phyloP scores from a whole-genome alignment of 2,888 invertebrate species.

The Stomorhina lunata region DNA sequence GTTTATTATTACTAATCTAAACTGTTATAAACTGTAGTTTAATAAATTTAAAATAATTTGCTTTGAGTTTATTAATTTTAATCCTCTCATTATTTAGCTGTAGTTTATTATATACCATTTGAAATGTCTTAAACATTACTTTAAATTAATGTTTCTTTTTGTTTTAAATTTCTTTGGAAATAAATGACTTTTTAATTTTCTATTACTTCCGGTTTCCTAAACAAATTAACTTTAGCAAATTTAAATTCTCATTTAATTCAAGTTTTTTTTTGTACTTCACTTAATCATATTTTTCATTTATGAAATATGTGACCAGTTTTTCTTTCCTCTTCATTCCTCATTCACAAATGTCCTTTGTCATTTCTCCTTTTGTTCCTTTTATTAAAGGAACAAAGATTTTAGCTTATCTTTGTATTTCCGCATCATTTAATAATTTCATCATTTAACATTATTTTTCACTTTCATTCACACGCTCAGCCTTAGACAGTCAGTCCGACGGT shows the following conservation, averaged over 20 bases:
- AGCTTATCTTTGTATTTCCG: conserved; percentile 77
- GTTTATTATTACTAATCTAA: conserved; percentile 24
- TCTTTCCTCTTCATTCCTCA: background rate
- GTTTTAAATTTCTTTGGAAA: background rate
- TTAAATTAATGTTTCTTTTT: conserved; percentile 9
- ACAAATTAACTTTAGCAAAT: background rate
- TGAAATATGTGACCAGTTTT: conserved; percentile 29
- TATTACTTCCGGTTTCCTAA: no score
- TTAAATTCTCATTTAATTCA: background rate
- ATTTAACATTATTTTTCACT: conserved; percentile 75
- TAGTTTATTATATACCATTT: background rate
- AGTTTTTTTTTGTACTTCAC: no score
- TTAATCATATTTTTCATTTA: background rate
- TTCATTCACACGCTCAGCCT: conserved; percentile 55
- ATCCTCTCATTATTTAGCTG: background rate
- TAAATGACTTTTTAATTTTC: background rate
- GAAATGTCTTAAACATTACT: background rate
- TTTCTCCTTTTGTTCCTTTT: background rate
- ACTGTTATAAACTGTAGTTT: conserved; percentile 20
- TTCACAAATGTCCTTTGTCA: conserved; percentile 4
- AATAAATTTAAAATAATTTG: background rate
- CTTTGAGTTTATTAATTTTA: background rate
- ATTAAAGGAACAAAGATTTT: conserved; percentile 5
- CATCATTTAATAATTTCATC: conserved; percentile 78
- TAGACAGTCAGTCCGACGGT: no score